These are phyloP conservation scores for Hippocampus abdominalis DNA, from an alignment of 2,113 vertebrate species.

Conservation along the genomic window DNA sequence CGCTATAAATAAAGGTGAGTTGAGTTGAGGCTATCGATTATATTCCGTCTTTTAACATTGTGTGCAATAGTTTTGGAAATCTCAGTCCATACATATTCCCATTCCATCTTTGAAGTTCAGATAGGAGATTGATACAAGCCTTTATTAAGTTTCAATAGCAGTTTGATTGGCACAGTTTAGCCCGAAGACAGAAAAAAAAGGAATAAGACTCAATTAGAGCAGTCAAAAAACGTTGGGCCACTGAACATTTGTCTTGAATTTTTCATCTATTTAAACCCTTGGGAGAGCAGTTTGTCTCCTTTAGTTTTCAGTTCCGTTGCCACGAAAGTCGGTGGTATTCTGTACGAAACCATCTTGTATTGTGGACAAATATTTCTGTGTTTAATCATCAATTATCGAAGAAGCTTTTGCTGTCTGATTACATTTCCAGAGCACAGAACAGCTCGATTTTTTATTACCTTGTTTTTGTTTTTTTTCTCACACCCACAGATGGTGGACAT, in stretches of 20 bases:
- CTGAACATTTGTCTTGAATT: background rate
- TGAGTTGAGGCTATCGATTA: background rate
- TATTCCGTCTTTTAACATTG: background rate
- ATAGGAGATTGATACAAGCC: background rate
- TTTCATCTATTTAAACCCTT: background rate
- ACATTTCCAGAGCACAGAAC: constrained; percentile 15
- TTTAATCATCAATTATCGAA: background rate
- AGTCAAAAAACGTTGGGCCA: background rate
- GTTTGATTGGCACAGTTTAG: constrained; percentile 1
- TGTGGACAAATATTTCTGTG: background rate
- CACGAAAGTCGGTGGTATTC: background rate
- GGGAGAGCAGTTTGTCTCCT: background rate
- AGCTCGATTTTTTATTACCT: constrained; percentile 4
- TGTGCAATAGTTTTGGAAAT: background rate
- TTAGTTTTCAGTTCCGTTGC: background rate
- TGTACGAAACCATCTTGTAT: background rate
- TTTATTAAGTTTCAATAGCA: background rate
- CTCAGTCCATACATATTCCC: background rate
- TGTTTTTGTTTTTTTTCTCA: constrained; percentile 4
- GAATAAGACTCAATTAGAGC: background rate
- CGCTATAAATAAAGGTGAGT: background rate
- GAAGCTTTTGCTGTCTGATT: background rate
- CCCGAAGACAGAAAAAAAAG: background rate
- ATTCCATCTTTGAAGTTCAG: background rate
- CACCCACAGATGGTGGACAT: constrained; percentile 43